Evolutionary conservation across 1,140 invertebrate species (phyloP).

Genomic region (Physella acuta): DNA sequence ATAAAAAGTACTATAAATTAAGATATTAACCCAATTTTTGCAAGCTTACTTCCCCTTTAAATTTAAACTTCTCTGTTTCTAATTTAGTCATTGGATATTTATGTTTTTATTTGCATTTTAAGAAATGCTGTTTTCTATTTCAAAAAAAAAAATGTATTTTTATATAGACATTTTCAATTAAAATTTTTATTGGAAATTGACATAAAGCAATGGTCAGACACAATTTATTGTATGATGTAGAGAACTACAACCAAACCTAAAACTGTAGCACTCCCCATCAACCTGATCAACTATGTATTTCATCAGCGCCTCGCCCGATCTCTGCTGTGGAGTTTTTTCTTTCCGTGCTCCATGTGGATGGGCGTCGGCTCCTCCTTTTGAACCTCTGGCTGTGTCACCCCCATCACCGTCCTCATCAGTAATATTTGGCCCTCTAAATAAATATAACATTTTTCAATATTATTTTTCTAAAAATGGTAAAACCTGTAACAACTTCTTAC

Average conservation of each 20-base stretch:
- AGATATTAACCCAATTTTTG: no score
- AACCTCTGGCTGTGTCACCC: conserved; percentile 15
- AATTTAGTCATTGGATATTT: no score
- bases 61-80: no score
- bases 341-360: conserved; percentile 43
- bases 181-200: no score
- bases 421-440: conserved; percentile 49
- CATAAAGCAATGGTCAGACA: no score
- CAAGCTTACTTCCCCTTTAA: no score
- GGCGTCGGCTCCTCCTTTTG: conserved; percentile 19
- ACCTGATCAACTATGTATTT: conserved; percentile 54
- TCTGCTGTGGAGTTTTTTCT: conserved; percentile 55
- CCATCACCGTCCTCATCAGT: conserved; percentile 42
- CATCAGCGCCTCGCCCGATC: conserved; percentile 51
- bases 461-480: conserved; percentile 1
- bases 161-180: no score
- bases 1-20: no score
- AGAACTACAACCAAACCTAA: conserved; percentile 48
- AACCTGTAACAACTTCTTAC: not conserved
- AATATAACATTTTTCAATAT: not conserved
- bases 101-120: no score
- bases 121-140: no score
- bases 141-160: no score
- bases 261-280: conserved; percentile 49
- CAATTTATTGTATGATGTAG: no score